Percentiles rank a stretch among this genome's conserved stretches.
phyloP scores from a whole-genome alignment of 2,888 invertebrate species.

The Seira musarum region DNA sequence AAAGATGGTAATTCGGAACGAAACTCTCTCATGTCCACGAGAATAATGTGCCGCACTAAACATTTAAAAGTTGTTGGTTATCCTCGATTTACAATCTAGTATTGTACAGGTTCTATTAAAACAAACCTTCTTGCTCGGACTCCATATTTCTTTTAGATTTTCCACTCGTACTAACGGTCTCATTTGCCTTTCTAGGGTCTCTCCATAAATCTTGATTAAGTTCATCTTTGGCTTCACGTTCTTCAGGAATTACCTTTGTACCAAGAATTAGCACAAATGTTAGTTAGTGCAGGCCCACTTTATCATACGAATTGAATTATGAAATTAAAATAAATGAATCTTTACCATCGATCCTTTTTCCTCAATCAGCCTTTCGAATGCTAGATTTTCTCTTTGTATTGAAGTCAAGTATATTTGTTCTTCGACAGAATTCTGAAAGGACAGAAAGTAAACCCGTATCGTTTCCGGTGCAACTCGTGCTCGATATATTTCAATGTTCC shows the following conservation, averaged over 20 bases:
- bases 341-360: constrained; percentile 80
- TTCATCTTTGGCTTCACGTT: constrained; percentile 89
- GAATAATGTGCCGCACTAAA: constrained; percentile 70
- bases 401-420: constrained; percentile 96
- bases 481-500: constrained; percentile 68
- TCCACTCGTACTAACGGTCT: constrained; percentile 79
- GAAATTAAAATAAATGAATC: neutral
- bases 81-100: neutral
- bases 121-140: constrained; percentile 75
- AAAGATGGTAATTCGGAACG: constrained; percentile 95
- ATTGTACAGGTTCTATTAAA: too few relatives aligned
- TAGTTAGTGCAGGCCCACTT: too few relatives aligned
- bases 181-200: constrained; percentile 72
- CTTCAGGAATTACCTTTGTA: constrained; percentile 89
- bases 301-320: too few relatives aligned
- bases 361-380: constrained; percentile 93
- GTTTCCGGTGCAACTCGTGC: constrained; percentile 71
- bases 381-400: constrained; percentile 91
- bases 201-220: constrained; percentile 74
- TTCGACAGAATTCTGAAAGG: constrained; percentile 94
- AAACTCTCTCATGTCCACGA: constrained; percentile 99
- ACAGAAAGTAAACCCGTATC: constrained; percentile 88
- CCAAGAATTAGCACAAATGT: too few relatives aligned
- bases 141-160: constrained; percentile 70
- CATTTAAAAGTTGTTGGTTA: neutral